Evolutionary conservation across 2,797 vertebrate genomes (phyloP).

Genomic region (Cirrhinus molitorella): DNA sequence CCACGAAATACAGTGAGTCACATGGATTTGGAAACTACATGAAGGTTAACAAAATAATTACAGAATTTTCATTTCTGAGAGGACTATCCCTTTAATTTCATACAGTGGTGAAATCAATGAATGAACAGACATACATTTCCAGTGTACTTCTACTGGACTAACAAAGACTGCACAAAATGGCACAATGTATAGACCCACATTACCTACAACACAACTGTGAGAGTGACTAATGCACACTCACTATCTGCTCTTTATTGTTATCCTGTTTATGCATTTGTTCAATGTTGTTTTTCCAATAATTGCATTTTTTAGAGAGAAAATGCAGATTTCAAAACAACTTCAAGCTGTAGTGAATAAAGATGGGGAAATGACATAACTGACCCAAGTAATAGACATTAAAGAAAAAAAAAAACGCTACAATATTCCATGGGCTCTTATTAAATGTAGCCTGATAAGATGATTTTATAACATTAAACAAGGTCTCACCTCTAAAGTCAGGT

Average conservation of each 20-base stretch:
- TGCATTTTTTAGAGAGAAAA: not conserved
- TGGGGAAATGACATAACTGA: not conserved
- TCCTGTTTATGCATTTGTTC: not conserved
- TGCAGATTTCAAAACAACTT: not conserved
- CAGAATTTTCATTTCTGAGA: not conserved
- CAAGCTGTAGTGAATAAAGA: not conserved
- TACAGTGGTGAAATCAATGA: not conserved
- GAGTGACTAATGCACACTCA: not conserved
- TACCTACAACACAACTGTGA: not conserved
- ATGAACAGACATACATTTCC: not conserved
- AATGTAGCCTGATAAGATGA: not conserved
- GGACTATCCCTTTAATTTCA: not conserved
- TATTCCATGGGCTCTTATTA: not conserved
- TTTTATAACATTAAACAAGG: no score
- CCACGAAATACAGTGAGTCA: not conserved
- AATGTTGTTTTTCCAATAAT: not conserved
- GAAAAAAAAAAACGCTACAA: not conserved
- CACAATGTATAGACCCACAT: not conserved
- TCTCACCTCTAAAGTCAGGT: constrained; percentile 61
- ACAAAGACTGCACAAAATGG: not conserved
- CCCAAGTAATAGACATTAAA: not conserved
- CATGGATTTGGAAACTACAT: no score
- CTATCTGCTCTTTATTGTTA: not conserved
- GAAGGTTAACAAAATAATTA: not conserved
- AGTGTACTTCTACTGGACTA: not conserved